A percentile compares a stretch with the other conserved stretches of the same genome.
Conservation (phyloP, 2,888 invertebrate species). For the Lasioglossum zephyrum region DNA sequence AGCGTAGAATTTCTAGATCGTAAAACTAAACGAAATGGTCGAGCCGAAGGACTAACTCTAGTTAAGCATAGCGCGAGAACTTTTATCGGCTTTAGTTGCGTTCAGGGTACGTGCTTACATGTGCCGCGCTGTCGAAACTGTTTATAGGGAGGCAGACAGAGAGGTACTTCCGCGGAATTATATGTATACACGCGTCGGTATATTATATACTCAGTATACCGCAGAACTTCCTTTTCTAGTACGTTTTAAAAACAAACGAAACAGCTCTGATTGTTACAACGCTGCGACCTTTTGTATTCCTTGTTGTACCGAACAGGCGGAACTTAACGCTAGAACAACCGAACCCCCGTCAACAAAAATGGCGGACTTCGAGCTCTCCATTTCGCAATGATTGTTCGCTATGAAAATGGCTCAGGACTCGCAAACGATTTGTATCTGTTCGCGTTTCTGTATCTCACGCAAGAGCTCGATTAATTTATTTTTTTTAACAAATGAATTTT, state of each 20-base stretch:
- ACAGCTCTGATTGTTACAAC: slow-evolving; percentile 51
- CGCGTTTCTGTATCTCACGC: background rate
- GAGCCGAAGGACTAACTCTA: slow-evolving; percentile 66
- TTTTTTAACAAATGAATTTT: background rate
- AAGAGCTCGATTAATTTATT: background rate
- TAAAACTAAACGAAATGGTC: slow-evolving; percentile 27
- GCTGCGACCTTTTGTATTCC: slow-evolving; percentile 59
- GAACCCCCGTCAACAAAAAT: too few relatives aligned
- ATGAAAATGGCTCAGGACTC: background rate
- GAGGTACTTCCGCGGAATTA: slow-evolving; percentile 53
- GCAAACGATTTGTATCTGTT: background rate
- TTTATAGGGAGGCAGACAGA: slow-evolving; percentile 47
- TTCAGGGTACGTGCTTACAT: slow-evolving; percentile 7
- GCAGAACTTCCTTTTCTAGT: slow-evolving; percentile 68
- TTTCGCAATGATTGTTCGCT: background rate
- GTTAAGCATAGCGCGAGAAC: slow-evolving; percentile 59
- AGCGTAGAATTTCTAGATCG: slow-evolving; percentile 13
- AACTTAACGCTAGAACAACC: slow-evolving; percentile 13
- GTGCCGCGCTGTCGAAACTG: slow-evolving; percentile 59
- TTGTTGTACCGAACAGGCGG: slow-evolving; percentile 48
- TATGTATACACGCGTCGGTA: slow-evolving; percentile 58
- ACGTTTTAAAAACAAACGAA: slow-evolving; percentile 58
- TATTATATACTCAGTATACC: slow-evolving; percentile 54
- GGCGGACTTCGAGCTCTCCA: background rate
- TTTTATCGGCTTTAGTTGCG: slow-evolving; percentile 66